Base-by-base conservation (phyloP, 2,888 invertebrate species). In the Dryocosmus kuriphilus region DNA sequence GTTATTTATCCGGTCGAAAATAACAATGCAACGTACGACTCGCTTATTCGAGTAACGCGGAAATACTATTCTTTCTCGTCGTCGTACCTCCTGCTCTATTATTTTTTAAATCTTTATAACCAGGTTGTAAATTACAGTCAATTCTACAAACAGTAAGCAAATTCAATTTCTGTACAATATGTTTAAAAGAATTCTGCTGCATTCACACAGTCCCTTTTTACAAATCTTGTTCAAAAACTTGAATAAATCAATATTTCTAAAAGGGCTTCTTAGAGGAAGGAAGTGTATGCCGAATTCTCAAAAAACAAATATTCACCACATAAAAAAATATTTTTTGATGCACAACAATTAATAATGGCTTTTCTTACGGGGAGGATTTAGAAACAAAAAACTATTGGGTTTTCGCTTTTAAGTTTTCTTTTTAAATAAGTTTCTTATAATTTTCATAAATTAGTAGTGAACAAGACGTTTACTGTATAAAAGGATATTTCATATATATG, bases 1-100 rank as follows among this genome's bases (percentile, higher is more conserved):
- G 78, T 63, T 79, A 81, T 85, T 41, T 83, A 81, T 81, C 62
- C 74, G 77, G 77, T 78, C 79, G 51, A 78, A 79, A 81, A 83
- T 81, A 78, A 81, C 83, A 83, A 80, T 80, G 76, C 79, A 76
- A 76, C 79, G 78, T 79, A 78, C 80, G 79, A 51, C 76, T 57
- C 79, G 75, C 76, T 78, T 77, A 46, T 22, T 76, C 77, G 75
- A 77, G 60, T 51, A 77, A 61, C 60, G 35, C 65, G 57, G 32
- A 71, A 71, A 71, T 71, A 46, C 71, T 51, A 71, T 30, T 71
- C 27, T 71, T 67, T 41, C 38, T 67, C 38, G 46, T 51, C 16
- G 7, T n/a, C 51, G n/a, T 51, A 51, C 51, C 67, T 65, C 38
- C 67, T 27, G 27, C 5, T 24, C 27, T 67, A 41, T 67, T 41